These are phyloP conservation scores for Falcaria lacertinaria DNA, from an alignment of 2,888 invertebrate species.

Conservation along the genomic window DNA sequence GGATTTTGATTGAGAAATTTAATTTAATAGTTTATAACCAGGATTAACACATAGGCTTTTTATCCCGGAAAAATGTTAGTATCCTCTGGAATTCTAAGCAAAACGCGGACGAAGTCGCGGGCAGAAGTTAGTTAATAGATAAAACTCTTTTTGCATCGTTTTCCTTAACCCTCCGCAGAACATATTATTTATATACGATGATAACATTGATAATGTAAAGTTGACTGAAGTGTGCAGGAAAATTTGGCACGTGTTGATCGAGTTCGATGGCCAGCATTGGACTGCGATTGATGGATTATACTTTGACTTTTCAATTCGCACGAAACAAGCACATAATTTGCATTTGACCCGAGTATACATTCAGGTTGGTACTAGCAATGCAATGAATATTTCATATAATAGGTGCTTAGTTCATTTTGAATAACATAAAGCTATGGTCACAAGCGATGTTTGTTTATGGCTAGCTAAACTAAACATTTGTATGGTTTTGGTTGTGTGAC, in stretches of 20 bases:
- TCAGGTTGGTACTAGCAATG: background rate
- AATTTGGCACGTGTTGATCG: background rate
- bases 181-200: no score
- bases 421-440: background rate
- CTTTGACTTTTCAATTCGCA: background rate
- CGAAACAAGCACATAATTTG: background rate
- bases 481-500: slow-evolving; percentile 10
- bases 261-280: background rate
- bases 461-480: slow-evolving; percentile 9
- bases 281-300: background rate
- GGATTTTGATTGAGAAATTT: no score
- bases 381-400: background rate
- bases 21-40: no score
- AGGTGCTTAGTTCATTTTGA: background rate
- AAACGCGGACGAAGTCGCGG: no score
- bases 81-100: no score
- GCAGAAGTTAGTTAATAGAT: no score
- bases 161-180: no score
- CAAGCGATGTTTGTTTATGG: slow-evolving; percentile 13
- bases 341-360: background rate
- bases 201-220: background rate
- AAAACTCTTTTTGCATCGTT: no score
- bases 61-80: no score
- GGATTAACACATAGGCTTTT: no score
- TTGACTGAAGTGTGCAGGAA: background rate